Base-by-base conservation (phyloP, 2,113 vertebrate genomes). In the Takifugu bimaculatus region DNA sequence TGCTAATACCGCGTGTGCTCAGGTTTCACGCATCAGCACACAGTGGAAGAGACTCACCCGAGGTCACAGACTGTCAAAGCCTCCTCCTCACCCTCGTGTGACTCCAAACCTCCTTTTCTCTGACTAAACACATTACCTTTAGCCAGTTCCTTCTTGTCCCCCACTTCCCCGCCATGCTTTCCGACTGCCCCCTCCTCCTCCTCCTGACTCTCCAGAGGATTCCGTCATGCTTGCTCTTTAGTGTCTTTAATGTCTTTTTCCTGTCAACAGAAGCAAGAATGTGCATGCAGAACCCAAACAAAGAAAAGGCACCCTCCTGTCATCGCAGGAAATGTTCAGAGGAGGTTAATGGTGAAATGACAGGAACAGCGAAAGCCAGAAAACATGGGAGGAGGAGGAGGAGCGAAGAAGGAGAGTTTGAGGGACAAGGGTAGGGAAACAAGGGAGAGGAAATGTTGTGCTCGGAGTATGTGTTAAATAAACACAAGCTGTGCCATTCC, bases 1-100 rank as follows among this genome's bases (percentile, higher is more conserved):
- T 87, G 78, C 80, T 90, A 88, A 89, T 88, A 82, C 83, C 81
- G 87, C 83, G 83, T 88, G 87, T 88, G 88, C 85, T 86, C 85
- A 88, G 84, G 86, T 88, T 89, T 88, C 85, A 89, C 72, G 85
- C 88, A 83, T 88, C 87, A 87, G 80, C 84, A 85, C 82, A 84
- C 86, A 86, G 82, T 82, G 63, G 75, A 82, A 82, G 82, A 82
- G 83, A 83, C 84, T 84, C 81, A 83, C 85, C 77, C 77, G 81
- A 83, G 87, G 88, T 88, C 87, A 89, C 65, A 72, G 80, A 82
- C 80, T 84, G 76, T 83, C 81, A 77, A 78, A 60, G 71, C 68
- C 70, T 45, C 49, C 73, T 45, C 48, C 52, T 57, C 59, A 39
- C 50, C 54, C 69, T 52, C 50, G 74, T 57, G 65, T 69, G 70